Base-by-base conservation (phyloP, 2,797 vertebrate species). In the Spheniscus humboldti region DNA sequence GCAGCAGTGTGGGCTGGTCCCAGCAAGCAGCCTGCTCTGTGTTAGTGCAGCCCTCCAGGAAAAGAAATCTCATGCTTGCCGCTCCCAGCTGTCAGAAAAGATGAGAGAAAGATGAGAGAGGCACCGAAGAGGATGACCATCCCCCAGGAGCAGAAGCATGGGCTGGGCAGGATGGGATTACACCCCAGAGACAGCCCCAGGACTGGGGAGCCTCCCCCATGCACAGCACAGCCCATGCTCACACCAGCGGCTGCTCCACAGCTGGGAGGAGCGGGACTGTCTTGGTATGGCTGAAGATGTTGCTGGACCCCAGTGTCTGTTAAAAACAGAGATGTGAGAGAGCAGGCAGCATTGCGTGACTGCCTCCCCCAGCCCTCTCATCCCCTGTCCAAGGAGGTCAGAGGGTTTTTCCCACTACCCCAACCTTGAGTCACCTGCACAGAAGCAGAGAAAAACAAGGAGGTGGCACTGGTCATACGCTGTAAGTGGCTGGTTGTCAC, bases 161-260 rank as follows among this genome's bases (percentile, higher is more conserved):
- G 37, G 30, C 24, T 5, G 4, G 9, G 13, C 20, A 52, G 64
- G 41, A 62, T 19, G 7, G 25, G 5, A 48, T 16, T 66, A n/a
- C 10, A 39, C 5, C 31, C 9, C 74, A 39, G 52, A 64, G 27
- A 18, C 35, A 84, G 7, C 17, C 9, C 7, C 31, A 52, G 69
- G 53, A 80, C 37, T 1, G 1, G 18, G 24, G 16, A 62, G 9
- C 7, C 13, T 27, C 20, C 14, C 2, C 3, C 8, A 18, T 13
- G 30, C 18, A 43, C 11, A 23, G 39, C 33, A 84, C 35, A 88
- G 28, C 30, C 64, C 59, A 13, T 8, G 31, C 6, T 56, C 59
- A 62, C 59, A 62, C 14, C 48, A 63, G 63, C 14, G 39, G 9
- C 68, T 75, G 31, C 24, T 69, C 57, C 24, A 43, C 0, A 0